Percentiles rank a stretch among this genome's conserved stretches.
phyloP scores from a whole-genome alignment of 2,888 invertebrate genomes.

The Drosophila quinaria region DNA sequence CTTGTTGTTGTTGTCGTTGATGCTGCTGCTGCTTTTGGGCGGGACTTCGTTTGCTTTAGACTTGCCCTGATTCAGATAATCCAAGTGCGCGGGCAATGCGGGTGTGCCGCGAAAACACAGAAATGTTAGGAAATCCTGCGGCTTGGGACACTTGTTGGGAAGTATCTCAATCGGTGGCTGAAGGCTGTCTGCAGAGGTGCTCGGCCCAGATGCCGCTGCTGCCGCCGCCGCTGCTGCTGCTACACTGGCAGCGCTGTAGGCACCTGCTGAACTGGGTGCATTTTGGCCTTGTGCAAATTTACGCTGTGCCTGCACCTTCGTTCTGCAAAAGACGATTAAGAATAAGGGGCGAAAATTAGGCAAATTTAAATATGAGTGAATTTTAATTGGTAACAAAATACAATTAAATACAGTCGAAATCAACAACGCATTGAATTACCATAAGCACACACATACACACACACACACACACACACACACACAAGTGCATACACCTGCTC shows the following conservation, averaged over 20 bases:
- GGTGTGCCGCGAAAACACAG: slow-evolving; percentile 93
- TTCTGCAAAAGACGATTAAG: slow-evolving; percentile 85
- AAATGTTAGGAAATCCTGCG: slow-evolving; percentile 94
- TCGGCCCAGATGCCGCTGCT: slow-evolving; percentile 67
- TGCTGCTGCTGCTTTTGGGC: slow-evolving; percentile 48
- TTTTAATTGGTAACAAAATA: slow-evolving; percentile 57
- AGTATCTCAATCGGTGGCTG: slow-evolving; percentile 88
- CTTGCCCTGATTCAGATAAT: slow-evolving; percentile 88
- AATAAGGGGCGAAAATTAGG: slow-evolving; percentile 2
- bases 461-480: slow-evolving; percentile 5
- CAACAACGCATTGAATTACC: slow-evolving; percentile 47
- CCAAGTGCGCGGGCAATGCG: slow-evolving; percentile 90
- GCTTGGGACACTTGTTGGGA: slow-evolving; percentile 90
- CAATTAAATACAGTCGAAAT: slow-evolving; percentile 50
- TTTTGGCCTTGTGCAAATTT: slow-evolving; percentile 96
- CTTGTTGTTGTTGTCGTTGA: slow-evolving; percentile 52
- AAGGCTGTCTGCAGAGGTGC: slow-evolving; percentile 88
- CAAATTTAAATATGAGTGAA: slow-evolving; percentile 33
- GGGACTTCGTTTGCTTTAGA: slow-evolving; percentile 72
- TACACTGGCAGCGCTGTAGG: slow-evolving; percentile 77
- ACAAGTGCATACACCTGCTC: slow-evolving; percentile 32
- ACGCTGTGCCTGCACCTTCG: slow-evolving; percentile 93
- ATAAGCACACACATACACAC: slow-evolving; percentile 14
- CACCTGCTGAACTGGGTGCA: slow-evolving; percentile 86
- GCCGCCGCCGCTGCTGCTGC: slow-evolving; percentile 62